A percentile compares a stretch with the other conserved stretches of the same genome.
phyloP scores from a whole-genome alignment of 2,888 invertebrate genomes.

The Punctoribates punctum region DNA sequence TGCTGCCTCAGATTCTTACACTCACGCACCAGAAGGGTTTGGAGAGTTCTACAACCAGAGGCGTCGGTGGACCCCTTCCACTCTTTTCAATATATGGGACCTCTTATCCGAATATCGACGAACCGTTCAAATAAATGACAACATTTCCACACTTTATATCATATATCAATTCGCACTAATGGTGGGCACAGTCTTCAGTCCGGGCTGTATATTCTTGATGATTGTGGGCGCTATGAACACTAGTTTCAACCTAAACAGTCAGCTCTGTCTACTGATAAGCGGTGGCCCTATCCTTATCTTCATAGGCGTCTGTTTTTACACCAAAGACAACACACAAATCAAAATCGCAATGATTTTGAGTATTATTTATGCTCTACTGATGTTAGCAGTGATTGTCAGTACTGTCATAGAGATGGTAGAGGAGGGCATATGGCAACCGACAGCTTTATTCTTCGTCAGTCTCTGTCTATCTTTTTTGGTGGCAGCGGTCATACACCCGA shows the following conservation, averaged over 20 bases:
- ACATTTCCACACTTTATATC: slow-evolving; percentile 56
- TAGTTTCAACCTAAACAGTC: slow-evolving; percentile 58
- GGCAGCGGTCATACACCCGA: slow-evolving; percentile 95
- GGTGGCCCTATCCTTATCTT: slow-evolving; percentile 80
- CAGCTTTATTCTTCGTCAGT: slow-evolving; percentile 63
- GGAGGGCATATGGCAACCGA: slow-evolving; percentile 68
- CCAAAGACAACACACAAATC: slow-evolving; percentile 61
- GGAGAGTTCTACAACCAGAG: slow-evolving; percentile 60
- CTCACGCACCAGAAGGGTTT: slow-evolving; percentile 58
- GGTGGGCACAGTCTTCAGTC: slow-evolving; percentile 73
- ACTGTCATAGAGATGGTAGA: slow-evolving; percentile 61
- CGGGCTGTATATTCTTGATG: slow-evolving; percentile 78
- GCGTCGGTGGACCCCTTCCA: slow-evolving; percentile 61
- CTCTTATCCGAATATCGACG: slow-evolving; percentile 56
- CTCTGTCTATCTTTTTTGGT: slow-evolving; percentile 86
- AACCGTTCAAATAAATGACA: slow-evolving; percentile 58
- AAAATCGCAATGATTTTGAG: slow-evolving; percentile 89
- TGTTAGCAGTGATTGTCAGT: slow-evolving; percentile 99
- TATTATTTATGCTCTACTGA: slow-evolving; percentile 94
- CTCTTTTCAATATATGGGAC: slow-evolving; percentile 61
- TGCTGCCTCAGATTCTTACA: slow-evolving; percentile 73
- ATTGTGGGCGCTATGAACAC: slow-evolving; percentile 75
- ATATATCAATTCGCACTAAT: slow-evolving; percentile 59
- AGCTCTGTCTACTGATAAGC: slow-evolving; percentile 81
- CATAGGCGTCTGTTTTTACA: slow-evolving; percentile 63